phyloP scores from a whole-genome alignment of 2,797 vertebrate species.

The Hyperoplus lanceolatus region DNA sequence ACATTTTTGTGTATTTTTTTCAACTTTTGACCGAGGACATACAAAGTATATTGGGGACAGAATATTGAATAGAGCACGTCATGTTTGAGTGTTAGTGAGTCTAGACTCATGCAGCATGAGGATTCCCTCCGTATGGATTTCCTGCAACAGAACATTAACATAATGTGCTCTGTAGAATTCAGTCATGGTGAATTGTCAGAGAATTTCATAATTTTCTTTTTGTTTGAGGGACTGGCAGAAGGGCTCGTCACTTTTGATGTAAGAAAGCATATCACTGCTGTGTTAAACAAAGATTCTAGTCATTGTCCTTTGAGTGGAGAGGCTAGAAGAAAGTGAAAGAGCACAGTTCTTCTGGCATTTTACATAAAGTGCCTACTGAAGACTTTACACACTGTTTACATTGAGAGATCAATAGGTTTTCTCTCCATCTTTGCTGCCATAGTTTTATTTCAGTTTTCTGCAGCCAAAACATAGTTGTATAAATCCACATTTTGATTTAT shows the following conservation, averaged over 20 bases:
- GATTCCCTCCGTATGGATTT: conserved; percentile 15
- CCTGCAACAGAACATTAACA: conserved; percentile 8
- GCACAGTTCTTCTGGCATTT: not conserved
- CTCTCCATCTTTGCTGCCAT: not conserved
- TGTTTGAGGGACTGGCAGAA: not conserved
- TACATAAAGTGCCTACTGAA: not conserved
- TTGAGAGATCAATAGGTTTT: not conserved
- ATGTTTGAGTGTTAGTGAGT: too few species aligned
- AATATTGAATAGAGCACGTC: too few species aligned
- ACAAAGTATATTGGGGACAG: too few species aligned
- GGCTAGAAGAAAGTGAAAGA: not conserved
- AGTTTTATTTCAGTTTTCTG: too few species aligned
- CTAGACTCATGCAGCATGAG: not conserved
- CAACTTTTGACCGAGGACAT: too few species aligned
- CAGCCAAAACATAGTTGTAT: too few species aligned
- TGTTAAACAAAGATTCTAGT: not conserved
- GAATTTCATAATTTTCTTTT: conserved; percentile 11
- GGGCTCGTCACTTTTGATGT: not conserved
- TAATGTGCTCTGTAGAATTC: conserved; percentile 21
- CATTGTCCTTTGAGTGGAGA: not conserved
- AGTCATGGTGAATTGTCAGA: conserved; percentile 7
- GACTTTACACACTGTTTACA: not conserved
- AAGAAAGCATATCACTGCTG: not conserved
- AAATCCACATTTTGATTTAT: too few species aligned
- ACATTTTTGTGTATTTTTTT: too few species aligned